Evolutionary conservation across 2,797 vertebrate species (phyloP).

Genomic region (Syngnathus acus): DNA sequence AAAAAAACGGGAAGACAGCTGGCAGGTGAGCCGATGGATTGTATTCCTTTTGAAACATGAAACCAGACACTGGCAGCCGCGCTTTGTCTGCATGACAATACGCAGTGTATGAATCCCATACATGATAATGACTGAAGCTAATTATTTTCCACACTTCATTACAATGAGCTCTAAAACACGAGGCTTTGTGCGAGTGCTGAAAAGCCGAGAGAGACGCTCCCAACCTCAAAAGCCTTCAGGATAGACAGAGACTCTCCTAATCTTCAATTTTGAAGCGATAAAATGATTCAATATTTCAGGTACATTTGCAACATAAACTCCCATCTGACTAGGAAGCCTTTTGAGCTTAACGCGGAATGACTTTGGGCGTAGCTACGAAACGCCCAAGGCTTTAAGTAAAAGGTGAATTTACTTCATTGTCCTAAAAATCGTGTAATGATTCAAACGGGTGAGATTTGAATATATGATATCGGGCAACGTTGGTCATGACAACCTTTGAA

Average conservation of each 20-base stretch:
- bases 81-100: slow-evolving; percentile 48
- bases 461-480: slow-evolving; percentile 14
- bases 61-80: slow-evolving; percentile 40
- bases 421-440: background rate
- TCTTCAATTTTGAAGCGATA: slow-evolving; percentile 45
- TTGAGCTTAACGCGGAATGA: slow-evolving; percentile 6
- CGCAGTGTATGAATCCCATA: slow-evolving; percentile 30
- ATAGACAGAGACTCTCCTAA: slow-evolving; percentile 33
- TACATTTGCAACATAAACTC: slow-evolving; percentile 37
- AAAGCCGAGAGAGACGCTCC: slow-evolving; percentile 32
- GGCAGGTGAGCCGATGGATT: slow-evolving; percentile 56
- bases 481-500: slow-evolving; percentile 24
- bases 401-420: slow-evolving; percentile 22
- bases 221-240: slow-evolving; percentile 32
- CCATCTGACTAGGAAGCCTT: slow-evolving; percentile 27
- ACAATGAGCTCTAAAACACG: slow-evolving; percentile 19
- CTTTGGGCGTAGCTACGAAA: slow-evolving; percentile 26
- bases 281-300: slow-evolving; percentile 38
- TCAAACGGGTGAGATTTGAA: background rate
- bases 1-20: slow-evolving; percentile 36
- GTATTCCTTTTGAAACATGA: slow-evolving; percentile 55
- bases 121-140: slow-evolving; percentile 22
- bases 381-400: slow-evolving; percentile 16
- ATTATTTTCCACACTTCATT: slow-evolving; percentile 19
- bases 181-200: slow-evolving; percentile 3